Percentiles rank a stretch among this genome's conserved stretches.
phyloP scores from a whole-genome alignment of 2,888 invertebrate genomes.

The Drosophila algonquin region DNA sequence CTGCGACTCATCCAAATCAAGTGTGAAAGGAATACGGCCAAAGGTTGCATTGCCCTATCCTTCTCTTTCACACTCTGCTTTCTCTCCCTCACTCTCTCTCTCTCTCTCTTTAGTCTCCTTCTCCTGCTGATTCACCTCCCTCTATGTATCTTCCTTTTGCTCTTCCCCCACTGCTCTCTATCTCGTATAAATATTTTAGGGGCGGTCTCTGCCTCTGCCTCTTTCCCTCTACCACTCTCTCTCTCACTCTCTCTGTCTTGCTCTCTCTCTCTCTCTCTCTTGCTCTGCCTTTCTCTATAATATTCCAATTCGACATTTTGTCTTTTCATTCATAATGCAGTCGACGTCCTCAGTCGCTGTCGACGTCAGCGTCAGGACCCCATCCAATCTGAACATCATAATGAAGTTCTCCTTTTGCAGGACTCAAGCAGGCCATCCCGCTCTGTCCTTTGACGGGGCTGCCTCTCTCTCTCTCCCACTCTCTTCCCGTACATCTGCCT shows the following conservation, averaged over 20 bases:
- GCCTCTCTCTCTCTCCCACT: neutral
- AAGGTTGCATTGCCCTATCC: conserved; percentile 42
- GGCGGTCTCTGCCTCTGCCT: conserved; percentile 77
- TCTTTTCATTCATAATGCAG: conserved; percentile 75
- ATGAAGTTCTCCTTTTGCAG: conserved; percentile 73
- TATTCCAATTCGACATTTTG: conserved; percentile 83
- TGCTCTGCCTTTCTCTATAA: conserved; percentile 32
- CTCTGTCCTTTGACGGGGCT: conserved; percentile 19
- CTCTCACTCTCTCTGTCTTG: conserved; percentile 4
- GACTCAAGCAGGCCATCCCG: conserved; percentile 57
- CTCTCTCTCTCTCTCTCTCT: conserved; percentile 11
- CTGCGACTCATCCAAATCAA: conserved; percentile 63
- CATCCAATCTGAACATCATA: conserved; percentile 70
- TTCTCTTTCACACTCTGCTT: conserved; percentile 19
- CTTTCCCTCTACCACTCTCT: conserved; percentile 6
- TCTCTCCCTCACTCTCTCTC: neutral
- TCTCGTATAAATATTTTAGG: conserved; percentile 82
- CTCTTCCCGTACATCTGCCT: conserved; percentile 20
- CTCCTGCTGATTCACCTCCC: conserved; percentile 15
- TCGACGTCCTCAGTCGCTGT: conserved; percentile 42
- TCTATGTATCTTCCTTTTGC: conserved; percentile 27
- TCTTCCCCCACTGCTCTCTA: conserved; percentile 17
- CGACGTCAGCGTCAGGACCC: conserved; percentile 31
- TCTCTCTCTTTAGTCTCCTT: neutral
- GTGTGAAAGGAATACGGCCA: conserved; percentile 75